Evolutionary conservation across 1,140 invertebrate species (phyloP), one percentile per base, ranked within the genome.

Genomic region (Dendroctonus valens): DNA sequence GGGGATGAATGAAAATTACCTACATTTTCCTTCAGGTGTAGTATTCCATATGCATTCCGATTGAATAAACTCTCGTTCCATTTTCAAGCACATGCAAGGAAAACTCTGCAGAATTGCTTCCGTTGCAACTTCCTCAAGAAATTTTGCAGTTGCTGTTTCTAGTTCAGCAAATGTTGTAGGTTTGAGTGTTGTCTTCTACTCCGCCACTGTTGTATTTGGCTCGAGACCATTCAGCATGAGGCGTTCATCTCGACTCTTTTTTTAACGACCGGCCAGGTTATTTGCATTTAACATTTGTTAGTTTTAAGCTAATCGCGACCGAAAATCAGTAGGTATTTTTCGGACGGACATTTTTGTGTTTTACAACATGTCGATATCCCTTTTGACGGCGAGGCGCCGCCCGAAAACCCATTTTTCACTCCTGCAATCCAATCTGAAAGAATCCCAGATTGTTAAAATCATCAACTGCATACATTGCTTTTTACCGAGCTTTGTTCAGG

Each of bases 251-350:
- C 41, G 38, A 3, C 55, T 5, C 40, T 53, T 42, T 66, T 66
- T 66, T 66, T 67, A 12, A 41, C 9, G 39, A 54, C 12, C 66
- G 46, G 66, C 52, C 41, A 59, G 40, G 66, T 59, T 62, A 68
- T 68, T 68, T 68, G 66, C 66, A 68, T 68, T 68, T 68, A 68
- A 68, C 66, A 68, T 68, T 68, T 68, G 66, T 68, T 68, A 62
- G 66, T 68, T 68, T 68, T 68, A 67, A 54, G 62, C 66, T 68
- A 68, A 68, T 68, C 66, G 59, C 42, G 66, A 42, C 59, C 42
- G 50, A 68, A 67, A 44, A 68, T 68, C 66, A 62, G 59, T 62
- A 53, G 66, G 59, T 63, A 62, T 60, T 67, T 67, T 66, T 67
- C 46, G 55, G 54, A 60, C 65, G 57, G 58, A 60, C 65, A 67